Percentiles rank a stretch among this genome's conserved stretches.
These are phyloP conservation scores for Myathropa florea DNA, from an alignment of 2,888 invertebrate species.

Conservation along the genomic window DNA sequence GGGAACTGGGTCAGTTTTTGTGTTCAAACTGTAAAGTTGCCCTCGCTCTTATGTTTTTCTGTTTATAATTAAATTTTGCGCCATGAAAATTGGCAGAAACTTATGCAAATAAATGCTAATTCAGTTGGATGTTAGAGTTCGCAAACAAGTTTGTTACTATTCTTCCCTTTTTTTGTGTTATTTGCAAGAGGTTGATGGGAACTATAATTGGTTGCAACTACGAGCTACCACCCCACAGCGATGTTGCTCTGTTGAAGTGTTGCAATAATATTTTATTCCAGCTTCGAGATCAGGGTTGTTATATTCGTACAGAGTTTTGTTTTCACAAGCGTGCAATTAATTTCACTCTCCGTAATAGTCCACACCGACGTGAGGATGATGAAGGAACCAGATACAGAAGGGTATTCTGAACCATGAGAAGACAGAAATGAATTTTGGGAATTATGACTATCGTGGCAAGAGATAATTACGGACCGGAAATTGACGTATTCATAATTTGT, in stretches of 20 bases:
- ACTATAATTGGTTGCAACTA: conserved; percentile 29
- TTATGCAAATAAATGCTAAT: conserved; percentile 54
- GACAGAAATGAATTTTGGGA: background rate
- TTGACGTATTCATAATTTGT: no score
- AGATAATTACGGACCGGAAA: no score
- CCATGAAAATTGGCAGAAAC: conserved; percentile 48
- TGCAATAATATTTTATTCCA: conserved; percentile 1
- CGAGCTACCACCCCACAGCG: background rate
- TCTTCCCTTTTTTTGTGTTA: background rate
- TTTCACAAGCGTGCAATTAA: background rate
- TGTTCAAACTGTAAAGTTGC: conserved; percentile 32
- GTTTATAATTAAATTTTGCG: conserved; percentile 49
- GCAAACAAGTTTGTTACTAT: background rate
- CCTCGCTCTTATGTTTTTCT: background rate
- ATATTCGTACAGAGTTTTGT: background rate
- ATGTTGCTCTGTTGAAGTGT: background rate
- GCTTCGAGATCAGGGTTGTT: background rate
- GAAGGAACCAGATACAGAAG: background rate
- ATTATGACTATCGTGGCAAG: background rate
- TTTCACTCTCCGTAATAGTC: background rate
- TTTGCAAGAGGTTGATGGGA: background rate
- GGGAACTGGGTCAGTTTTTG: conserved; percentile 52
- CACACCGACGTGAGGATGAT: background rate
- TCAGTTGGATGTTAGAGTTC: conserved; percentile 26
- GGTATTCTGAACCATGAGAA: background rate